Base-by-base conservation (phyloP, 2,113 vertebrate genomes). In the Xenus cinereus region DNA sequence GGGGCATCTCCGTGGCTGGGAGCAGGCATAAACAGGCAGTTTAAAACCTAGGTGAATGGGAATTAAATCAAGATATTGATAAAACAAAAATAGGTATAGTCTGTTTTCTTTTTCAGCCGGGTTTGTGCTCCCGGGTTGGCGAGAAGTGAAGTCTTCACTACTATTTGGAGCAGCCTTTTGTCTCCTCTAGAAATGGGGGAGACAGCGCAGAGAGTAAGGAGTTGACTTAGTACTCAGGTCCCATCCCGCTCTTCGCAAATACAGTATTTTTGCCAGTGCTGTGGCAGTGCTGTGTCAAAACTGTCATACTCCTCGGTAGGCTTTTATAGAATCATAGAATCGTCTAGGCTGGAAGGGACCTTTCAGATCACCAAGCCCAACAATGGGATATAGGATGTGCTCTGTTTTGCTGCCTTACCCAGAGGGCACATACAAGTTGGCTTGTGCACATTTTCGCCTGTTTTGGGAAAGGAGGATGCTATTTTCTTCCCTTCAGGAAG, bases 361-460 rank as follows among this genome's bases (percentile, higher is more conserved):
- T 54, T 54, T 54, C 53, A 54, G 53, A 30, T 18, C 53, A 30
- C 19, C 27, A 54, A 10, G 53, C 18, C 28, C 53, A 30, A 30
- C 53, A 54, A 30, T 30, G 18, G 53, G 53, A 18, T 30, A 54
- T 30, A 39, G 35, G 22, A 20, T 18, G 43, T 37, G 32, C 54
- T 88, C 21, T 48, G 24, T 71, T 64, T 88, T 41, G 28, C 19
- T 39, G 24, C 37, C 60, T 86, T 23, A 54, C 23, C 4, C 37
- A 66, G 50, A 45, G 13, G 11, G 12, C 53, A 12, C 0, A 12
- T 37, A 11, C 0, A 0, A 33, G 72, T 79, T 33, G 37, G 7
- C 9, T 57, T 78, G 64, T 57, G 21, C 43, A 20, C 27, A 10
- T 50, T 73, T 86, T 41, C 33, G 54, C 30, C 32, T 22, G 0